phyloP scores from a whole-genome alignment of 2,113 vertebrate species.

The Tragulus kanchil region DNA sequence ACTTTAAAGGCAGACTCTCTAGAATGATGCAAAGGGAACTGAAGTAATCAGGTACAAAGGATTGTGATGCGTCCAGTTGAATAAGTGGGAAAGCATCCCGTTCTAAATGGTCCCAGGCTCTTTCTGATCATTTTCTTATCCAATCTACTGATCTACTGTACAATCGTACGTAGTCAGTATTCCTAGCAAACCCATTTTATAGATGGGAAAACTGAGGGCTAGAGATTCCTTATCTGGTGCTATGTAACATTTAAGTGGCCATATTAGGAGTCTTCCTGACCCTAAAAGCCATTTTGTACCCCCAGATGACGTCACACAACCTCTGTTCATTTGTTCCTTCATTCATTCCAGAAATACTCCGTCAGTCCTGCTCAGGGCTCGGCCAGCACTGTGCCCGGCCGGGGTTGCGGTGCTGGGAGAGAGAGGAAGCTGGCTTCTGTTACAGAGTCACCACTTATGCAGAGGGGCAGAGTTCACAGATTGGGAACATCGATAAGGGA shows the following conservation, averaged over 20 bases:
- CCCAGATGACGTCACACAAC: background rate
- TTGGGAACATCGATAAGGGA: conserved; percentile 52
- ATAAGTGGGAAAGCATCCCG: background rate
- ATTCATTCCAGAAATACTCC: background rate
- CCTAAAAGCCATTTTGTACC: background rate
- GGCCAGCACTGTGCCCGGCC: no score
- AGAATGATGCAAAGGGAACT: background rate
- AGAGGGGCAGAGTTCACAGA: conserved; percentile 35
- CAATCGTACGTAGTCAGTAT: background rate
- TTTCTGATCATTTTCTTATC: background rate
- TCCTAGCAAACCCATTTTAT: background rate
- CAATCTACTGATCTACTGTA: background rate
- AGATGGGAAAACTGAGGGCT: conserved; percentile 15
- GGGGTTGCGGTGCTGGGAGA: fast-evolving
- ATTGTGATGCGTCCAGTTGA: background rate
- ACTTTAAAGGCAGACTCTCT: background rate
- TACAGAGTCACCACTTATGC: background rate
- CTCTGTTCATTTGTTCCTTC: background rate
- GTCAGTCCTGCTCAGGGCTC: no score
- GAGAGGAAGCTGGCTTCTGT: background rate
- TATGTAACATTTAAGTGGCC: background rate
- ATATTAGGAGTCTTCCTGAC: background rate
- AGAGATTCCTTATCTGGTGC: background rate
- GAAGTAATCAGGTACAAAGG: background rate
- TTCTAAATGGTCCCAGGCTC: background rate